Evolutionary conservation across 2,797 vertebrate genomes (phyloP).

Genomic region (Squalus acanthias): DNA sequence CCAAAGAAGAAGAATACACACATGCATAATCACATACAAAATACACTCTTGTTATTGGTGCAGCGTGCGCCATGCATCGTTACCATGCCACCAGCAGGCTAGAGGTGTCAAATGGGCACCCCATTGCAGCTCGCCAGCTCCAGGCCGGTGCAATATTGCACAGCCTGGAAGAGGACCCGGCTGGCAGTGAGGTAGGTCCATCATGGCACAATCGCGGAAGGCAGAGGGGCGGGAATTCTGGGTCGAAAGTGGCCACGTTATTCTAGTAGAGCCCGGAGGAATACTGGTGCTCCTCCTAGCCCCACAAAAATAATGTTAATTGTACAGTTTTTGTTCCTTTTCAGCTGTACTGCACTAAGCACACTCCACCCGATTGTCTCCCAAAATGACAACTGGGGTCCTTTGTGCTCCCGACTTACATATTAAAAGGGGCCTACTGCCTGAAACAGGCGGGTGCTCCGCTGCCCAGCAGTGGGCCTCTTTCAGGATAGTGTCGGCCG

Average conservation of each 20-base stretch:
- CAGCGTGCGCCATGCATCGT: background rate
- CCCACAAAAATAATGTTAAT: background rate
- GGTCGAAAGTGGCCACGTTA: background rate
- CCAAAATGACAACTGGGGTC: background rate
- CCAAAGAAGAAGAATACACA: background rate
- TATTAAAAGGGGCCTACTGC: background rate
- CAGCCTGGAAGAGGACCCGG: background rate
- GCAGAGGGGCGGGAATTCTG: background rate
- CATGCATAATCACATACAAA: background rate
- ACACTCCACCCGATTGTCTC: background rate
- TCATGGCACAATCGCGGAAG: background rate
- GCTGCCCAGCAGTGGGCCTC: no score
- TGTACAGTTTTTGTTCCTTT: background rate
- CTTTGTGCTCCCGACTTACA: no score
- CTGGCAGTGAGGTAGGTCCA: background rate
- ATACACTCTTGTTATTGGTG: background rate
- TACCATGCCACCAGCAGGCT: background rate
- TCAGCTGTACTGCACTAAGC: background rate
- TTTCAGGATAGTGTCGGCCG: no score
- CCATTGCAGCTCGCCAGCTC: background rate
- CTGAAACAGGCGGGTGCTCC: background rate
- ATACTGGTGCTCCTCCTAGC: background rate
- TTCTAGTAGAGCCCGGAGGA: background rate
- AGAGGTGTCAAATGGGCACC: background rate
- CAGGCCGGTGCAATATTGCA: background rate